These are phyloP conservation scores for Bactericera cockerelli DNA, from an alignment of 1,140 invertebrate genomes.

Conservation along the genomic window DNA sequence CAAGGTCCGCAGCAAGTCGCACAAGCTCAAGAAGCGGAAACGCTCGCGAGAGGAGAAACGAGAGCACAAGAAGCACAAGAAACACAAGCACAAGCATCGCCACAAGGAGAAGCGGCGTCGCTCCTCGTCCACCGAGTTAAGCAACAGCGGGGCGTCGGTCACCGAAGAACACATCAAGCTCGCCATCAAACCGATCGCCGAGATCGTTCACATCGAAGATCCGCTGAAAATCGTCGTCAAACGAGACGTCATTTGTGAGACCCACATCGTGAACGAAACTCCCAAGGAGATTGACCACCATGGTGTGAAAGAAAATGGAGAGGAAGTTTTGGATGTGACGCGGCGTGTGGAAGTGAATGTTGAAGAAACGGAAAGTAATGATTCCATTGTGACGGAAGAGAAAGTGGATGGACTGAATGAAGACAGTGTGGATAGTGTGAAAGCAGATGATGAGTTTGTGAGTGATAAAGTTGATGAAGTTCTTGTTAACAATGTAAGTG, in stretches of 20 bases:
- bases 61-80: slow-evolving; percentile 53
- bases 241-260: neutral
- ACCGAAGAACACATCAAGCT: neutral
- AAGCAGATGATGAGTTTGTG: too few relatives aligned
- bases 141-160: neutral
- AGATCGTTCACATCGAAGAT: neutral
- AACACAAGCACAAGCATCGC: slow-evolving; percentile 39
- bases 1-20: too few relatives aligned
- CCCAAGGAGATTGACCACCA: slow-evolving; percentile 20
- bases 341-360: slow-evolving; percentile 28
- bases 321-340: slow-evolving; percentile 22
- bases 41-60: slow-evolving; percentile 49
- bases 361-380: slow-evolving; percentile 4
- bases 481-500: too few relatives aligned
- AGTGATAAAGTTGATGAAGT: too few relatives aligned
- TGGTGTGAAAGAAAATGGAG: slow-evolving; percentile 35
- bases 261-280: neutral
- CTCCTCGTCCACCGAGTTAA: neutral
- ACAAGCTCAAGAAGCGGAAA: slow-evolving; percentile 29
- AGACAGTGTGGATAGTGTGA: too few relatives aligned
- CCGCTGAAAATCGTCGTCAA: slow-evolving; percentile 1
- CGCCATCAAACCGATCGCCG: slow-evolving; percentile 4
- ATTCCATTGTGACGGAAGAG: neutral
- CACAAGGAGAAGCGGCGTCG: slow-evolving; percentile 35
- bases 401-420: too few relatives aligned